phyloP scores from a whole-genome alignment of 2,113 vertebrate genomes.

The Alethe diademata region DNA sequence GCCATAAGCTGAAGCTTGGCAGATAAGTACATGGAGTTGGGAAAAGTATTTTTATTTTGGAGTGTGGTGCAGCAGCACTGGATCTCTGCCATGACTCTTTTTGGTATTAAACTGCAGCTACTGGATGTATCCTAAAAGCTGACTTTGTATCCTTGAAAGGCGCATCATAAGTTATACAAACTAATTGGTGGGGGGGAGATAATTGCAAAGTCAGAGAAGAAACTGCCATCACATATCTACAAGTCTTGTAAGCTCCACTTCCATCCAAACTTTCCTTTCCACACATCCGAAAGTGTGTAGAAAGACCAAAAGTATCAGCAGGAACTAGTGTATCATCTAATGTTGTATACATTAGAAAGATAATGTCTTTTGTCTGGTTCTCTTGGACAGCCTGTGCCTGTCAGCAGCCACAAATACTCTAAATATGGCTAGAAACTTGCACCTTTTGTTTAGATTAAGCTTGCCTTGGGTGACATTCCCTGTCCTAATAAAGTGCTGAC shows the following conservation, averaged over 20 bases:
- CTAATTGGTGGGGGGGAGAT: background rate
- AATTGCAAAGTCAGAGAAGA: background rate
- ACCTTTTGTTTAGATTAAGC: background rate
- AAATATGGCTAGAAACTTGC: background rate
- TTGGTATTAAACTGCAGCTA: background rate
- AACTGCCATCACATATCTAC: background rate
- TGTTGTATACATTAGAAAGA: background rate
- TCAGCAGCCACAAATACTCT: background rate
- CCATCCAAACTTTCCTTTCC: background rate
- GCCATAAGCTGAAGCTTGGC: background rate
- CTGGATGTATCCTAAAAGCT: background rate
- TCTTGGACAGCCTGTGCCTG: background rate
- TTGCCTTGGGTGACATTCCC: background rate
- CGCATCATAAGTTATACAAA: background rate
- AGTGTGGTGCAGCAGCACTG: background rate
- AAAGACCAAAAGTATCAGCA: background rate
- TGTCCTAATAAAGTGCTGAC: background rate
- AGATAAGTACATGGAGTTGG: background rate
- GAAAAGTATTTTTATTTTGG: background rate
- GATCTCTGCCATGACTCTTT: background rate
- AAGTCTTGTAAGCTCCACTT: background rate
- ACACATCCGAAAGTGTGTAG: rapidly evolving
- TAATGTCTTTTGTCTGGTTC: background rate
- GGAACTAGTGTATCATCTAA: background rate
- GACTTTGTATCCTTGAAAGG: background rate